Percentiles rank a stretch among this genome's conserved stretches.
These are phyloP conservation scores for Gallirallus australis DNA, from an alignment of 2,797 vertebrate species.

Conservation along the genomic window DNA sequence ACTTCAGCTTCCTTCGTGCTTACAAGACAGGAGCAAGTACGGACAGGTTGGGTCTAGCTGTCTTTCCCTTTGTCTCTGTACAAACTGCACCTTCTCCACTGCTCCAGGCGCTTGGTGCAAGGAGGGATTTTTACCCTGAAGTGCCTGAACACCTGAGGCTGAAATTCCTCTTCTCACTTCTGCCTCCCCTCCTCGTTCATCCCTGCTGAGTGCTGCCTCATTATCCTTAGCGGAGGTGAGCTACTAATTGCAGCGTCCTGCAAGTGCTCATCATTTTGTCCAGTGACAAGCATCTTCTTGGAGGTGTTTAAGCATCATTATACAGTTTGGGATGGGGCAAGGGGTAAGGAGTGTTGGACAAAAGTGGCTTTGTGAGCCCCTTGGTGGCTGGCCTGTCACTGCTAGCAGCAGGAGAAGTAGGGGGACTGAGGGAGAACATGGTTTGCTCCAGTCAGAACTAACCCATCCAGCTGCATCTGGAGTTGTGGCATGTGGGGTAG, in stretches of 20 bases:
- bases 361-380: neutral
- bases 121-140: neutral
- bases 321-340: neutral
- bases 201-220: neutral
- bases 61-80: neutral
- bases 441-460: neutral
- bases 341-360: neutral
- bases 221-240: neutral
- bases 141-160: neutral
- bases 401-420: neutral
- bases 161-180: neutral
- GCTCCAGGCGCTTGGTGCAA: neutral
- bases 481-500: neutral
- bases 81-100: neutral
- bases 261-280: neutral
- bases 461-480: neutral
- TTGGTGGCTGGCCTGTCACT: constrained; percentile 14
- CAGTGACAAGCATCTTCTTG: neutral
- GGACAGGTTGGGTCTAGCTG: neutral
- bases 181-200: neutral
- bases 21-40: neutral
- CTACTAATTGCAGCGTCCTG: neutral
- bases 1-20: constrained; percentile 9
- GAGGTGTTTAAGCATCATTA: neutral
- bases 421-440: neutral